Evolutionary conservation across 2,113 vertebrate species (phyloP).

Genomic region (Dipodomys merriami): DNA sequence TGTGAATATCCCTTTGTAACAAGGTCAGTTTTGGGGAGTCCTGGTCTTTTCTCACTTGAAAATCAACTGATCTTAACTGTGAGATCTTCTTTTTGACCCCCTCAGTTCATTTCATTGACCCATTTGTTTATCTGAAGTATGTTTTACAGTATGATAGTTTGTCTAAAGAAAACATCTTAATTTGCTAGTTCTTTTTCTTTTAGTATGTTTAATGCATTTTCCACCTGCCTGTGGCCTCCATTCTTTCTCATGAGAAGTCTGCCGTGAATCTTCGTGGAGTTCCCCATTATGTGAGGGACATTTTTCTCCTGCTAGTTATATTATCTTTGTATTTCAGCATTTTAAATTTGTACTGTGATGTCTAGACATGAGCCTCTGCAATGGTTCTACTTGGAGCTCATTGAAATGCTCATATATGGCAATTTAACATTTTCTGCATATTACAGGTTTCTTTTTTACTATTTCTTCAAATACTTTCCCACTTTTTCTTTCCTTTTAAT

Average conservation of each 20-base stretch:
- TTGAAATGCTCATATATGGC: not conserved
- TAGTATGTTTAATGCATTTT: not conserved
- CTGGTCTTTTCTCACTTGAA: not conserved
- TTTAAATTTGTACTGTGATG: not conserved
- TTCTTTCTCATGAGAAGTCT: not conserved
- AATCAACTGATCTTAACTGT: not conserved
- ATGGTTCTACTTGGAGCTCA: not conserved
- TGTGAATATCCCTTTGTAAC: not conserved
- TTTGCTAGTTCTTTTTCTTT: not conserved
- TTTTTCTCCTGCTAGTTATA: not conserved
- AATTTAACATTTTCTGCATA: not conserved
- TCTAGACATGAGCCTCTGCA: not conserved
- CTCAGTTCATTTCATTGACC: not conserved
- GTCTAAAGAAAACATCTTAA: not conserved
- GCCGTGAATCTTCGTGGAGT: not conserved
- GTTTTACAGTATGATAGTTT: not conserved
- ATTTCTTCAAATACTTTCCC: not conserved
- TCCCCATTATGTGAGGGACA: too few relatives aligned
- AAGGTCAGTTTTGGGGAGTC: not conserved
- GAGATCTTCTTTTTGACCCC: not conserved
- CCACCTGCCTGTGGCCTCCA: not conserved
- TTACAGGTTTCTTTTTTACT: not conserved
- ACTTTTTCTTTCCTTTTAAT: not conserved
- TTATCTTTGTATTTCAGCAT: not conserved
- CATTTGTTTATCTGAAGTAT: not conserved